These are phyloP conservation scores for Cataglyphis albicans DNA, from an alignment of 2,888 invertebrate species.

Conservation along the genomic window DNA sequence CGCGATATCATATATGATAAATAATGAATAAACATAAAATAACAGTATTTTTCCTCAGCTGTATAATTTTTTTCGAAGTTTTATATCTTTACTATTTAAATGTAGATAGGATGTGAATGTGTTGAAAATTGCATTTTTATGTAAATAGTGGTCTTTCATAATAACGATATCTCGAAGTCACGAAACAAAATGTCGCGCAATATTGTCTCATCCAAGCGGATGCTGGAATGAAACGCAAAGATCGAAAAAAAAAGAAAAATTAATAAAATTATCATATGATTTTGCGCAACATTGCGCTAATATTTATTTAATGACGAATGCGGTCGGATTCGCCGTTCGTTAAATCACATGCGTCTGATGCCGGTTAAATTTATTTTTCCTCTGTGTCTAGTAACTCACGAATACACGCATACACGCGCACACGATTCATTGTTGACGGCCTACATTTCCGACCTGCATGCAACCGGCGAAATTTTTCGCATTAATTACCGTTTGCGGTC, in stretches of 20 bases:
- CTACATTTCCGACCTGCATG: slow-evolving; percentile 64
- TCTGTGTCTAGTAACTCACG: slow-evolving; percentile 1
- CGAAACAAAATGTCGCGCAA: neutral
- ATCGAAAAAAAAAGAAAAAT: slow-evolving; percentile 12
- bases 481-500: slow-evolving; percentile 63
- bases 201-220: neutral
- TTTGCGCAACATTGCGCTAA: slow-evolving; percentile 2
- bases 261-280: slow-evolving; percentile 11
- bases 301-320: slow-evolving; percentile 23
- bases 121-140: slow-evolving; percentile 37
- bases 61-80: slow-evolving; percentile 31
- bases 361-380: slow-evolving; percentile 43
- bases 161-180: slow-evolving; percentile 31
- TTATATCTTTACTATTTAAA: slow-evolving; percentile 42
- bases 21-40: neutral
- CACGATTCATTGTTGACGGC: slow-evolving; percentile 47
- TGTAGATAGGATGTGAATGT: neutral
- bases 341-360: slow-evolving; percentile 57
- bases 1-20: neutral
- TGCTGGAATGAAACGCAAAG: neutral
- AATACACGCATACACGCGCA: slow-evolving; percentile 3
- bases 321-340: slow-evolving; percentile 29
- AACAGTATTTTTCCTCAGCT: neutral
- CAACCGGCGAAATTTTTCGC: slow-evolving; percentile 60
- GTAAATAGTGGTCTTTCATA: slow-evolving; percentile 22